phyloP scores from a whole-genome alignment of 2,888 invertebrate species.

The Calameuta pallipes region DNA sequence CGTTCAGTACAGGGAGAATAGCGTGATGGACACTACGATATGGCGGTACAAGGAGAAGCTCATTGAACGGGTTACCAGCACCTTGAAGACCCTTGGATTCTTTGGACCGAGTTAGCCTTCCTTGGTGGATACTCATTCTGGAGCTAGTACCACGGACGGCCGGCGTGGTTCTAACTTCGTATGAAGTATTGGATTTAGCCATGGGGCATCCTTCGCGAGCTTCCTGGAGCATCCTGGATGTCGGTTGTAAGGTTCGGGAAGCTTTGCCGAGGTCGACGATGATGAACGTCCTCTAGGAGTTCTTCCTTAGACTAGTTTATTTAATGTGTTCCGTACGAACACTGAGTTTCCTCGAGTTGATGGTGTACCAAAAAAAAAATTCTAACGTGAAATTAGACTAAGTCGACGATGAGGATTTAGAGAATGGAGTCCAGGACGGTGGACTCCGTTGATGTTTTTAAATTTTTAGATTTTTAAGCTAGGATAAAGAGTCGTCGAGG shows the following conservation, averaged over 20 bases:
- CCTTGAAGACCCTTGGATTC: constrained; percentile 80
- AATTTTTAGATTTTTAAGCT: not conserved
- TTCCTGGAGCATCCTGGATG: not conserved
- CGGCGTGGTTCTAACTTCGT: not conserved
- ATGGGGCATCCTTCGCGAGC: not conserved
- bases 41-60: constrained; percentile 89
- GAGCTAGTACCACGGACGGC: constrained; percentile 13
- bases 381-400: not conserved
- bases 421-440: not conserved
- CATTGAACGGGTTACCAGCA: constrained; percentile 76
- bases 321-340: not conserved
- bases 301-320: not conserved
- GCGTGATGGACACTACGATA: constrained; percentile 85
- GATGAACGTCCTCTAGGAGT: not conserved
- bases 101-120: constrained; percentile 66
- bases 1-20: constrained; percentile 83
- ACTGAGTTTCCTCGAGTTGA: not conserved
- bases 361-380: not conserved
- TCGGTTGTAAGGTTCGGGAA: not conserved
- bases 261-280: not conserved
- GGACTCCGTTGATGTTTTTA: not conserved
- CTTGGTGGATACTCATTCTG: not conserved
- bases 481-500: not conserved
- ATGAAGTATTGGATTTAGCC: not conserved
- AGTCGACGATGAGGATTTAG: not conserved